Evolutionary conservation across 2,888 invertebrate species (phyloP).

Genomic region (Vesta saturnalis): DNA sequence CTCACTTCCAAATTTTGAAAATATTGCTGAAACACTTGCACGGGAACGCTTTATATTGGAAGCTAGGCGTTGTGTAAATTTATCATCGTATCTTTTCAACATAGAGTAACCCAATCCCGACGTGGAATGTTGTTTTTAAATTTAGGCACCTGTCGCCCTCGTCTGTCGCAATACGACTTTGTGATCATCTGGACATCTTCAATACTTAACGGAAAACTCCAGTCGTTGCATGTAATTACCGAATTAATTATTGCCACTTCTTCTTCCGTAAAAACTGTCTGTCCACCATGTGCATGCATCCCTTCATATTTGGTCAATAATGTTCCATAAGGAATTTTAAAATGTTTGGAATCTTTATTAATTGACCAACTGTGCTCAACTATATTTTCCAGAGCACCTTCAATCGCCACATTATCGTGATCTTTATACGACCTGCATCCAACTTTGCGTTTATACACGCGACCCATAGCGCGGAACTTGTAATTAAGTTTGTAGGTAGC

Average conservation of each 20-base stretch:
- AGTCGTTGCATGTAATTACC: too few species aligned
- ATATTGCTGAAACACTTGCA: conserved; percentile 15
- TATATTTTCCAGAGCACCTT: neutral
- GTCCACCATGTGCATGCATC: neutral
- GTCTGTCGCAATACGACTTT: too few species aligned
- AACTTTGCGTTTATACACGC: neutral
- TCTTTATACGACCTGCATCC: neutral
- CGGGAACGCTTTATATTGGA: conserved; percentile 27
- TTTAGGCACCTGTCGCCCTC: too few species aligned
- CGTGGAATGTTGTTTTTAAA: too few species aligned
- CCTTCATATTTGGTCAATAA: neutral
- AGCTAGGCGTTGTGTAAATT: too few species aligned
- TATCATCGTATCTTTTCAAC: too few species aligned
- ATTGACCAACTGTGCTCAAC: neutral
- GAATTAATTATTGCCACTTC: neutral
- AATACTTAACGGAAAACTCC: too few species aligned
- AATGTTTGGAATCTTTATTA: neutral
- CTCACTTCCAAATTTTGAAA: too few species aligned
- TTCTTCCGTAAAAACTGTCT: neutral
- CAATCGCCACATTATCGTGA: too few species aligned
- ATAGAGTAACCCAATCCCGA: too few species aligned
- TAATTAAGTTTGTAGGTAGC: too few species aligned
- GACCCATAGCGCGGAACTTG: neutral
- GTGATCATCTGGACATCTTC: neutral
- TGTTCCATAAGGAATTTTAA: neutral